Evolutionary conservation across 2,888 invertebrate species (phyloP), one percentile per base, ranked within the genome.

Genomic region (Eumerus sabulonum): DNA sequence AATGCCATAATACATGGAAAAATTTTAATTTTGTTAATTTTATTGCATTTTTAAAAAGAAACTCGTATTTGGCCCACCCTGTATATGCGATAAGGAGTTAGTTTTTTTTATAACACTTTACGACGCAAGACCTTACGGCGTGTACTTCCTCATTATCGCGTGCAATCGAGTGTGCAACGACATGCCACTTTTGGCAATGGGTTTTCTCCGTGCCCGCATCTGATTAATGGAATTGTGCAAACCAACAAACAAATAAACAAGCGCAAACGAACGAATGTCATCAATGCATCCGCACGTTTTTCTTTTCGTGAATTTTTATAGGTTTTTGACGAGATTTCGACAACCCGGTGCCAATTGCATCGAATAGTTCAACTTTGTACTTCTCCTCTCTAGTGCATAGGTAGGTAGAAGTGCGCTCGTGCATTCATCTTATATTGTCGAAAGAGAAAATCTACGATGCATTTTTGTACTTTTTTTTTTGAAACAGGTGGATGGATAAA

Each of bases 401-500:
- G 27, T 7, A 27, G 7, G 27, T 27, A 27, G 3, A 7, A 27
- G 27, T 7, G 27, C 7, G 7, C 27, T 27, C 27, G 27, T 7
- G 27, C 27, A 27, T 4, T 27, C 27, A 4, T 27, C 27, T 27
- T 27, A 27, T 27, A 27, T 27, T 17, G 64, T 59, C 27, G 68
- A 79, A 73, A 74, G 74, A 73, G 74, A 79, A 74, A 74, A 73
- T 73, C 14, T 47, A 51, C n/a, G n/a, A n/a, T n/a, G n/a, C n/a
- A n/a, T n/a, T n/a, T n/a, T n/a, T n/a, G n/a, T n/a, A n/a, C n/a
- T n/a, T n/a, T n/a, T n/a, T n/a, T n/a, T n/a, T n/a, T n/a, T n/a
- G n/a, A n/a, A n/a, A n/a, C n/a, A n/a, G n/a, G n/a, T n/a, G 54
- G 62, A 56, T 27, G 40, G 50, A 18, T 51, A 64, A 44, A 3